Evolutionary conservation across 23 tunicate genomes (phyloP).

Genomic region (Oikopleura vanhoeffeni): DNA sequence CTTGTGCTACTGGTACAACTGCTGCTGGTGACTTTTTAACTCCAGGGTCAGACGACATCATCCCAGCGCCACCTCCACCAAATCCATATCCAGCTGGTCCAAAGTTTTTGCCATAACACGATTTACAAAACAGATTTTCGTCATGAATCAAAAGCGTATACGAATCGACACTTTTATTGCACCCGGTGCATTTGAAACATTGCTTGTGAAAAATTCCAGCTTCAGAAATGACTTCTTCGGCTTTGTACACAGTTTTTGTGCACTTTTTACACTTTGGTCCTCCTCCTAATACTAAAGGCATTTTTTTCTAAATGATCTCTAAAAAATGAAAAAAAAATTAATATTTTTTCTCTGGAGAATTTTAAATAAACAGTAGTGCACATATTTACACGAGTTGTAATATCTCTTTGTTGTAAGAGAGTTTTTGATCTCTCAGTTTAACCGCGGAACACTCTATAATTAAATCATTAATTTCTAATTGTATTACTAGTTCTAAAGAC

Average conservation of each 20-base stretch:
- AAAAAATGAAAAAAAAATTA: neutral
- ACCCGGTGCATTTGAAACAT: neutral
- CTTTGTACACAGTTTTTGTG: neutral
- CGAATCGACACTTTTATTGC: neutral
- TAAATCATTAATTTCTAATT: too few relatives aligned
- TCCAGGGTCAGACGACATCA: neutral
- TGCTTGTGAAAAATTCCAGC: neutral
- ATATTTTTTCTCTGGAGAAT: neutral
- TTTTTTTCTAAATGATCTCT: neutral
- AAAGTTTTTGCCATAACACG: constrained; percentile 11
- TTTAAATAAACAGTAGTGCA: neutral
- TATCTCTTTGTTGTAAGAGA: too few relatives aligned
- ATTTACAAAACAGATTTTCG: constrained; percentile 7
- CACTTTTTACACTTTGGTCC: neutral
- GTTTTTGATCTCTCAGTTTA: too few relatives aligned
- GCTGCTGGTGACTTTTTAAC: neutral
- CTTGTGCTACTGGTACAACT: neutral
- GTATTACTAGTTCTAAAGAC: too few relatives aligned
- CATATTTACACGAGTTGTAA: too few relatives aligned
- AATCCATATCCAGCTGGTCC: constrained; percentile 7
- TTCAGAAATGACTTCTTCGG: neutral
- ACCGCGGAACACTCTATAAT: too few relatives aligned
- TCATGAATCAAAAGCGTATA: neutral
- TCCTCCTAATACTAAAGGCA: constrained; percentile 1
- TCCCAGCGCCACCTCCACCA: constrained; percentile 3